phyloP scores from a whole-genome alignment of 2,113 vertebrate species.

The Axis porcinus region DNA sequence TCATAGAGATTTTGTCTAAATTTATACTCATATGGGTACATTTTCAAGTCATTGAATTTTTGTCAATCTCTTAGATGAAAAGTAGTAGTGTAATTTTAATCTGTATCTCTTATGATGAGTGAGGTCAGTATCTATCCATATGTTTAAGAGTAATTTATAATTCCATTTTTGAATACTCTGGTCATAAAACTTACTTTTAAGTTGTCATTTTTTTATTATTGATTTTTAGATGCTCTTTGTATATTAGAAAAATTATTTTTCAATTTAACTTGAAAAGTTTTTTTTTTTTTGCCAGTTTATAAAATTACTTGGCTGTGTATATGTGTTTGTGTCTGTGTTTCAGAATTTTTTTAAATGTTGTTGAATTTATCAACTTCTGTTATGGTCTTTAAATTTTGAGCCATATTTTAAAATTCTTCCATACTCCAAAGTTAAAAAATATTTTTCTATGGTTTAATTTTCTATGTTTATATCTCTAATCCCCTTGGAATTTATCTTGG shows the following conservation, averaged over 20 bases:
- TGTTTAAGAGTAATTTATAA: not conserved
- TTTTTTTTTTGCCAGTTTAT: not conserved
- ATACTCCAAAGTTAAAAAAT: not conserved
- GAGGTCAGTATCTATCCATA: not conserved
- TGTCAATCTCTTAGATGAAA: not conserved
- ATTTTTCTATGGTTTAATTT: not conserved
- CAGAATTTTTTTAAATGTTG: not conserved
- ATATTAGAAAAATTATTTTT: constrained; percentile 9
- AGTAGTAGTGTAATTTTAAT: not conserved
- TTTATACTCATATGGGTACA: not conserved
- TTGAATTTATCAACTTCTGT: not conserved
- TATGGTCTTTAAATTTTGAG: not conserved
- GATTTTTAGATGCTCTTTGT: not conserved
- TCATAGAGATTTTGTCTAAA: not conserved
- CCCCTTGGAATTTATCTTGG: not conserved
- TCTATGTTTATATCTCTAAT: not conserved
- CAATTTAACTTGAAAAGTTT: not conserved
- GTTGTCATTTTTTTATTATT: not conserved
- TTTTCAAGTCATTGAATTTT: not conserved
- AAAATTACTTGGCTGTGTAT: not conserved
- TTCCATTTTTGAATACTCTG: not conserved
- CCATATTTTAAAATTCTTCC: not conserved
- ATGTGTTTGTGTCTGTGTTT: not conserved
- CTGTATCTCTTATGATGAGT: not conserved
- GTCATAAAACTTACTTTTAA: not conserved